phyloP scores from a whole-genome alignment of 92 coral and sea anemone genomes.

The Porites cylindrica region DNA sequence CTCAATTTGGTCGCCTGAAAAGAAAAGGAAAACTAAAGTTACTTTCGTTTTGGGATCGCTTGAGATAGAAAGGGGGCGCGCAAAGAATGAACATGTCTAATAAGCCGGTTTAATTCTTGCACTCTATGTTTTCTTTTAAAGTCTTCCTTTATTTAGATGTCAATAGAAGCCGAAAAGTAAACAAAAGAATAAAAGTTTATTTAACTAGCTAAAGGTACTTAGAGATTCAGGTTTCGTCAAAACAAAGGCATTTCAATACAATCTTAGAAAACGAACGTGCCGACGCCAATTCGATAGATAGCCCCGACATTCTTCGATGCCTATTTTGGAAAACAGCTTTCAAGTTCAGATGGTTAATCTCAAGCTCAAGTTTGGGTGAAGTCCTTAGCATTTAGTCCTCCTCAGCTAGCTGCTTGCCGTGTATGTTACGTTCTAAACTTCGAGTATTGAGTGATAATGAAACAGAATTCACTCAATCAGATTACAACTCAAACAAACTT shows the following conservation, averaged over 20 bases:
- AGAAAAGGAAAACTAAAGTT: no score
- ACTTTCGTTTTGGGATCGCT: background rate
- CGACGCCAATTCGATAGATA: background rate
- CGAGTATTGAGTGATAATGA: slow-evolving; percentile 12
- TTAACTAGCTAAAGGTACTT: slow-evolving; percentile 15
- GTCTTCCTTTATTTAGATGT: slow-evolving; percentile 21
- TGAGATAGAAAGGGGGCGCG: background rate
- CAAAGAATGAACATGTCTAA: background rate
- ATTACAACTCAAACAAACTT: slow-evolving; percentile 9
- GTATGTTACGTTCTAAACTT: background rate
- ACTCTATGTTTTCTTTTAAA: background rate
- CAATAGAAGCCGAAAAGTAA: slow-evolving; percentile 17
- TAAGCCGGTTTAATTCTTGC: background rate
- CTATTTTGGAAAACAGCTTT: background rate
- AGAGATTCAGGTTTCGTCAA: slow-evolving; percentile 22
- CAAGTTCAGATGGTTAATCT: background rate
- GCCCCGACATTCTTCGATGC: background rate
- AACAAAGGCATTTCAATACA: slow-evolving; percentile 25
- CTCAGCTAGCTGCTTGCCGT: background rate
- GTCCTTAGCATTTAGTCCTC: background rate
- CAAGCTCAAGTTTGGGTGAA: no score
- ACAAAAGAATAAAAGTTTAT: slow-evolving; percentile 31
- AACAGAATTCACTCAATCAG: background rate
- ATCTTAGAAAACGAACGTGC: background rate
- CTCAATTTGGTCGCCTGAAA: no score